Percentiles rank a stretch among this genome's conserved stretches.
phyloP scores from a whole-genome alignment of 2,888 invertebrate species.

The Eilema caniola region DNA sequence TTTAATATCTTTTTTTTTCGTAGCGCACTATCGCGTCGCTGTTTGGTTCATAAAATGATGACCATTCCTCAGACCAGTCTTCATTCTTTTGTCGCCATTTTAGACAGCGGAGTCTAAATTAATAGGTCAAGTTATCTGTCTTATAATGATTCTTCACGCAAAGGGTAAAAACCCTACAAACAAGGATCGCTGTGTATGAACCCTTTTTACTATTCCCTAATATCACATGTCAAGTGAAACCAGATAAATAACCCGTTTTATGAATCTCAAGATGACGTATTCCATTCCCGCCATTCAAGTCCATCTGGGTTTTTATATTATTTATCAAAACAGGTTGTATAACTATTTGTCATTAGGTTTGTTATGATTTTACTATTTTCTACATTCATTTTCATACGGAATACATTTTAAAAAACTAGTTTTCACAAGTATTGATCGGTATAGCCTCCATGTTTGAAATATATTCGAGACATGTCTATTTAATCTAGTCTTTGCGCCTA shows the following conservation, averaged over 20 bases:
- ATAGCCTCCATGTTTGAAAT: too few relatives aligned
- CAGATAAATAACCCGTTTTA: background rate
- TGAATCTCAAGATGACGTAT: conserved; percentile 8
- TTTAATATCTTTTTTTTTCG: too few relatives aligned
- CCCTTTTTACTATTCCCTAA: background rate
- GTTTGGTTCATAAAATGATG: too few relatives aligned
- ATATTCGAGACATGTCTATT: too few relatives aligned
- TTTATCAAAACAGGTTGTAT: background rate
- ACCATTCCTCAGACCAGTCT: too few relatives aligned
- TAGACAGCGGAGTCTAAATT: too few relatives aligned
- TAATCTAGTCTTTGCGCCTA: too few relatives aligned
- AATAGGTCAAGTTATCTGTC: too few relatives aligned
- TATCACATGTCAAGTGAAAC: background rate
- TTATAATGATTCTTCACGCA: too few relatives aligned
- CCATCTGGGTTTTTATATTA: background rate
- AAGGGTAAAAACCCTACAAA: too few relatives aligned
- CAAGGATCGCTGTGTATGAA: background rate
- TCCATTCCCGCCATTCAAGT: conserved; percentile 9
- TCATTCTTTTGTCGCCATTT: too few relatives aligned
- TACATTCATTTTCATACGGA: background rate
- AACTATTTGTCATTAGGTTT: background rate
- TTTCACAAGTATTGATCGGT: background rate
- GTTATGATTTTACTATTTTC: background rate
- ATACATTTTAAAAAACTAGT: background rate
- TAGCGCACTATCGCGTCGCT: too few relatives aligned